Evolutionary conservation across 2,888 invertebrate genomes (phyloP), one percentile per base, ranked within the genome.

Genomic region (Standfussiana lucernea): DNA sequence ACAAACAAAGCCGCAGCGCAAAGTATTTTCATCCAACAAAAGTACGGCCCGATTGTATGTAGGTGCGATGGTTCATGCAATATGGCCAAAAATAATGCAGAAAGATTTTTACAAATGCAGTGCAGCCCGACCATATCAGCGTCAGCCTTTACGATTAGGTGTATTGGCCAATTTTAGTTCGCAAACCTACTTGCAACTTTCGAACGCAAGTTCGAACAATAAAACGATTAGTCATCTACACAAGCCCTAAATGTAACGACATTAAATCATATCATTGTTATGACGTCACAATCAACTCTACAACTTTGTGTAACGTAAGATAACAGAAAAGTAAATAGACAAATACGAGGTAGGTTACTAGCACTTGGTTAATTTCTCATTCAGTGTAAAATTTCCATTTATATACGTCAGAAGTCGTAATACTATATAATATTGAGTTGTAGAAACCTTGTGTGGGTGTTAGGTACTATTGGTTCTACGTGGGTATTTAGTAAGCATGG

Each of bases 281-380:
- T 62, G 66, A 62, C 72, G 75, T 80, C 68, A 75, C 42, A 47
- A 37, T 53, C 64, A 75, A 32, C 35, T 81, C 35, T 81, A 69
- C 72, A 75, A 85, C 76, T 73, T 72, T 75, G 65, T 69, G 68
- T 68, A 70, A 67, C 37, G 62, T 70, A 61, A 73, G 85, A 81
- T 85, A 81, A 76, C 37, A 67, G 65, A 45, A 84, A 56, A 45
- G 61, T 82, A 71, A 66, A 70, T 53, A 77, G 82, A 37, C 42
- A 76, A 82, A 53, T 69, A 76, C 21, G 50, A 68, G 77, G 53
- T 42, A 66, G 53, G 62, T 42, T 28, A 71, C 68, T 72, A 45
- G 32, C n/a, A 68, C 69, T 72, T 45, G 5, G 32, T 62, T 45
- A 70, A 67, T 79, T 59, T 75, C 42, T 81, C 76, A 81, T 76